Base-by-base conservation (phyloP, 2,888 invertebrate species). In the Acleris sparsana region DNA sequence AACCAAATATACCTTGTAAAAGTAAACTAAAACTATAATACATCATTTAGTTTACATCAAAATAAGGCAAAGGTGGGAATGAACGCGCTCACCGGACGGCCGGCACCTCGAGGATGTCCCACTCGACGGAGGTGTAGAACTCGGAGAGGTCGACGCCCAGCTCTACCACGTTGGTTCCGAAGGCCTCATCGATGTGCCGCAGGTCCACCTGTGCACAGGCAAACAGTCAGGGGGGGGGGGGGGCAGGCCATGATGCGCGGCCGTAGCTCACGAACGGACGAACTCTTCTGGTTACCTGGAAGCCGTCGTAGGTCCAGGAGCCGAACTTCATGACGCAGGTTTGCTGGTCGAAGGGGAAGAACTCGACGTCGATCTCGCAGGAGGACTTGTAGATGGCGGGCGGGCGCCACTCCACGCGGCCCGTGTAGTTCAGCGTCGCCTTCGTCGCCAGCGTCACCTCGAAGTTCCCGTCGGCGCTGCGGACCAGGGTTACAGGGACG, bases 81-180 rank as follows among this genome's bases (percentile, higher is more conserved):
- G 13, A 11, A 4, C 0, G 48, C 3, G 13, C 58, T 56, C 63
- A 97, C 97, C 97, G 95, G 75, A 97, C 97, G 73, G 97, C 97
- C 75, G 97, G 97, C 84, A 99, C 99, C 93, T 97, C 97, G 71
- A 99, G 94, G 81, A 99, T 98, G 93, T 99, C 99, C 99, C 99
- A 99, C 93, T 99, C 99, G 69, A 99, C 99, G 73, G 98, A 98
- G 90, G 97, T 97, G 93, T 99, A 99, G 93, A 99, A 99, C 93
- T 99, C 99, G 73, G 97, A 97, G 74, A 99, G 94, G 91, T 99
- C 99, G 72, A 99, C 98, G 69, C 99, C 99, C 71, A 97, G 95
- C 82, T 97, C 97, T 75, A 98, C 97, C 71, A 97, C 94, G 88
- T 97, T 97, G 84, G 97, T 97, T 78, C 97, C 97, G 74, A 95